A percentile compares a stretch with the other conserved stretches of the same genome.
These are phyloP conservation scores for Rhagonycha lutea DNA, from an alignment of 2,888 invertebrate genomes.

Conservation along the genomic window DNA sequence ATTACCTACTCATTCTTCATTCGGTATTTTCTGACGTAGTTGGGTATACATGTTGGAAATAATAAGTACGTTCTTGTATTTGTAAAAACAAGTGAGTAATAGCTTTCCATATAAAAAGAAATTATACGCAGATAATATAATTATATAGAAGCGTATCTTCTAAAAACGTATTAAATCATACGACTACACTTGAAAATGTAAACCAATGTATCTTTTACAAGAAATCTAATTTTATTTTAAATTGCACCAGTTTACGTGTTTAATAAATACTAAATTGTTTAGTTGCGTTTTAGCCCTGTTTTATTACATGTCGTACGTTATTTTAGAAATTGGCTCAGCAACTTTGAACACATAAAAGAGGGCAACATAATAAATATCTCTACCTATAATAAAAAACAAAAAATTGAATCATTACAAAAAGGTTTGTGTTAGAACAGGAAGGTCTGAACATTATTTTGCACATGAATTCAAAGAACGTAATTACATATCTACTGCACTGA, in stretches of 20 bases:
- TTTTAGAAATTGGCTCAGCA: background rate
- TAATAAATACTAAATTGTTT: background rate
- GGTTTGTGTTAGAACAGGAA: background rate
- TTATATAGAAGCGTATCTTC: background rate
- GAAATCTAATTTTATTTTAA: background rate
- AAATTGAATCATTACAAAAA: background rate
- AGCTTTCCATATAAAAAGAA: no score
- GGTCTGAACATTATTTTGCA: background rate
- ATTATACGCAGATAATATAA: no score
- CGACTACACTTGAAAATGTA: background rate
- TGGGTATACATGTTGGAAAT: background rate
- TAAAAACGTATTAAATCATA: background rate
- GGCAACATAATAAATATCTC: background rate
- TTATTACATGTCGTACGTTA: background rate
- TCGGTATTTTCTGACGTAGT: background rate
- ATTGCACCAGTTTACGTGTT: background rate
- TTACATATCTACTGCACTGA: background rate
- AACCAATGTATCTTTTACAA: background rate
- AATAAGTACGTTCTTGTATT: no score
- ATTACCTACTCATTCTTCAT: no score
- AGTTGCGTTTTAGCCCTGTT: background rate
- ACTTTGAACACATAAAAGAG: background rate
- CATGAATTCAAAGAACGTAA: background rate
- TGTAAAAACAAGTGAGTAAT: no score
- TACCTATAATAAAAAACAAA: background rate